Conservation (phyloP, 2,113 vertebrate species). For the Thermophis baileyi region DNA sequence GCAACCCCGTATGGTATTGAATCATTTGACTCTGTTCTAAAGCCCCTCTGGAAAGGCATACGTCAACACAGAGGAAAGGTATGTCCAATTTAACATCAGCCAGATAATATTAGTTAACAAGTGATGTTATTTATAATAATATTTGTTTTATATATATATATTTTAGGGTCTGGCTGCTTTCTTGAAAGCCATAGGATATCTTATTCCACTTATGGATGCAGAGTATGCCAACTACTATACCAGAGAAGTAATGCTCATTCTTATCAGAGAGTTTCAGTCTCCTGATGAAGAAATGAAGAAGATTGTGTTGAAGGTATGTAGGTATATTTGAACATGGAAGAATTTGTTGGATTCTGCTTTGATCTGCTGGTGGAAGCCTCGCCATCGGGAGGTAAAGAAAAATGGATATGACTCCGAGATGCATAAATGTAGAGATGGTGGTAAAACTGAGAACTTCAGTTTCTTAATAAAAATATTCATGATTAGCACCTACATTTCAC, state of each 20-base stretch:
- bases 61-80: slow-evolving; percentile 99
- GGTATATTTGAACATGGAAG: background rate
- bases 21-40: slow-evolving; percentile 97
- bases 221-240: slow-evolving; percentile 99
- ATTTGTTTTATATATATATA: background rate
- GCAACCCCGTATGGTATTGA: slow-evolving; percentile 98
- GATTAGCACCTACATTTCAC: background rate
- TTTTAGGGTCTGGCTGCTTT: slow-evolving; percentile 94
- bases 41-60: slow-evolving; percentile 98
- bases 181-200: slow-evolving; percentile 96
- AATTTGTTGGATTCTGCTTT: background rate
- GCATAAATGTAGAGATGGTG: background rate
- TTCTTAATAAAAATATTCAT: background rate
- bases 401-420: background rate
- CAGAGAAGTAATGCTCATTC: slow-evolving; percentile 98
- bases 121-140: background rate
- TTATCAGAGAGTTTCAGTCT: slow-evolving; percentile 98
- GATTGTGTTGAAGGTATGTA: slow-evolving; percentile 92
- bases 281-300: slow-evolving; percentile 99
- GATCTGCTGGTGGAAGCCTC: background rate
- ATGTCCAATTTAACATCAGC: background rate
- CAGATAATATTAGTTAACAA: background rate
- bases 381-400: background rate
- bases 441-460: background rate
- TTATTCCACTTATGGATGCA: slow-evolving; percentile 97